These are phyloP conservation scores for Bellardia pandia DNA, from an alignment of 2,888 invertebrate genomes.

Conservation along the genomic window DNA sequence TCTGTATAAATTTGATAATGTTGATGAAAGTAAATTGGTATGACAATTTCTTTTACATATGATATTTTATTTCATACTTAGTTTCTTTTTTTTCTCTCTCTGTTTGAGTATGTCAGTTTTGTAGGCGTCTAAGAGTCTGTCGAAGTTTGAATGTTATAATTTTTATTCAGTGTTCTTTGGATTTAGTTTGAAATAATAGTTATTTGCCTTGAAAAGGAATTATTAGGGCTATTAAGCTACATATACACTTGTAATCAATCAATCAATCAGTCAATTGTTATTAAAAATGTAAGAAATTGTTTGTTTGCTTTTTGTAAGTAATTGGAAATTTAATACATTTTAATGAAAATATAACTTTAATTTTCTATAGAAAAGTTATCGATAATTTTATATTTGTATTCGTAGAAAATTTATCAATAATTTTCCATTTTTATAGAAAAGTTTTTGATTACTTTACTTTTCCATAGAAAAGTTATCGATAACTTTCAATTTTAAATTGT, in stretches of 20 bases:
- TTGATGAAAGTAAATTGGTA: constrained; percentile 53
- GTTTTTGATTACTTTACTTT: too few species aligned
- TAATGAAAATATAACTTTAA: not conserved
- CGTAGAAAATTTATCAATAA: too few species aligned
- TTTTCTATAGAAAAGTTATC: not conserved
- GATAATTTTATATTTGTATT: too few species aligned
- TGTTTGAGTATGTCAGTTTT: not conserved
- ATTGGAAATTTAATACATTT: too few species aligned
- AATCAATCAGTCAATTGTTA: too few species aligned
- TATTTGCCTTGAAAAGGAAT: not conserved
- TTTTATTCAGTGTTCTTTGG: not conserved
- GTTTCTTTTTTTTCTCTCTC: not conserved
- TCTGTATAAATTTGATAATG: constrained; percentile 47
- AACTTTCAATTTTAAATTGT: too few species aligned
- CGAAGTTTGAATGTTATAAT: not conserved
- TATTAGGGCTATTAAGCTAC: too few species aligned
- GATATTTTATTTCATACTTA: not conserved
- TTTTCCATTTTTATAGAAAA: too few species aligned
- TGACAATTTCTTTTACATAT: constrained; percentile 53
- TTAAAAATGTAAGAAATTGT: too few species aligned
- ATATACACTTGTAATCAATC: too few species aligned
- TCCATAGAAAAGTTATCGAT: too few species aligned
- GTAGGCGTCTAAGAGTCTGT: constrained; percentile 2
- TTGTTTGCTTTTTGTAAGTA: too few species aligned
- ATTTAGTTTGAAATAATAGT: not conserved